Base-by-base conservation (phyloP, 2,113 vertebrate species). In the Nettapus auritus region DNA sequence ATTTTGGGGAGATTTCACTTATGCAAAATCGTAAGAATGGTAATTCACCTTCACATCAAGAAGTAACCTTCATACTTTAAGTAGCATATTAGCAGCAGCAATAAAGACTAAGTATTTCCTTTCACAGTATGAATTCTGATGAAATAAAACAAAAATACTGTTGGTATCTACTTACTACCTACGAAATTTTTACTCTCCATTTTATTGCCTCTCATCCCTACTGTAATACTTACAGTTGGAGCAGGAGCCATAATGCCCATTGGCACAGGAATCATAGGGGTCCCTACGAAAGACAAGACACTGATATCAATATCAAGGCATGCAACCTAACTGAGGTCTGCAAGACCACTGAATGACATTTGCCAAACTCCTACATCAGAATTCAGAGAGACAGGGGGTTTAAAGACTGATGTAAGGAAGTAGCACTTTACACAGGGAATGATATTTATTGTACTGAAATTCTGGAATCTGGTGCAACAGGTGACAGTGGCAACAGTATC, bases 201-300 rank as follows among this genome's bases (percentile, higher is more conserved):
- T 66, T 94, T 40, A 57, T 64, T 82, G 77, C 10, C 48, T 34
- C 13, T 84, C 34, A 91, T 59, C 13, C 42, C 9, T 40, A 26
- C 28, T 42, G 44, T 56, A 85, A 94, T 92, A 97, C 98, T 99
- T 98, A 99, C 99, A 91, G 99, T 97, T 26, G 99, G 98, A 78
- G 98, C 97, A 80, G 99, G 98, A 81, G 99, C 97, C 99, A 99
- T 99, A 97, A 99, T 98, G 92, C 99, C 98, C 99, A 99, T 99
- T 83, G 99, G 99, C 89, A 99, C 98, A 94, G 99, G 99, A 98
- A 99, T 99, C 99, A 99, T 99, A 70, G 98, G 99, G 34, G 99
- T 97, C 86, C 99, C 99, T 99, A 88, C 67, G 28, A 88, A 90
- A 93, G 64, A 95, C 26, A 96, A 53, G n/a, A 88, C 66, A 90